Percentiles rank a stretch among this genome's conserved stretches.
Conservation (phyloP, 2,797 vertebrate species). For the Danio jaintianensis region DNA sequence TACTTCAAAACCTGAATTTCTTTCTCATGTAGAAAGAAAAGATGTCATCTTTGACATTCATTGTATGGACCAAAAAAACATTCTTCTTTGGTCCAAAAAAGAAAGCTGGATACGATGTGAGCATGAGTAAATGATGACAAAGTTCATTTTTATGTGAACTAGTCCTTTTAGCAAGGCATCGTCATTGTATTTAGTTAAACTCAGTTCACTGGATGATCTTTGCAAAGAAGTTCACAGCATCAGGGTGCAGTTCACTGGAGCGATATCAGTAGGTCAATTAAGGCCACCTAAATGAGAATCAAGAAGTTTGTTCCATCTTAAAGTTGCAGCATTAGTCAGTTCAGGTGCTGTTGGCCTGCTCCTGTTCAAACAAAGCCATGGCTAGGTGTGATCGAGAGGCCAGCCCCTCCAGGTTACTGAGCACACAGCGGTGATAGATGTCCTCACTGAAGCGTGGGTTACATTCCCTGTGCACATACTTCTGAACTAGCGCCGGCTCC, state of each 20-base stretch:
- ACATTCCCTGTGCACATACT: slow-evolving; percentile 86
- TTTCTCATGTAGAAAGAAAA: not conserved
- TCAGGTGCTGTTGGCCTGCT: slow-evolving; percentile 95
- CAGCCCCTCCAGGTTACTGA: slow-evolving; percentile 93
- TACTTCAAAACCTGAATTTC: not conserved
- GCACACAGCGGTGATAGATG: slow-evolving; percentile 93
- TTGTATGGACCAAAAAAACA: not conserved
- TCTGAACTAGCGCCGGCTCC: slow-evolving; percentile 94
- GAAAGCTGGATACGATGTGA: not conserved
- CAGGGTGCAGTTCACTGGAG: slow-evolving; percentile 4
- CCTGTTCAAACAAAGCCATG: slow-evolving; percentile 93
- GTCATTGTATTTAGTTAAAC: not conserved
- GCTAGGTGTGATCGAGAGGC: slow-evolving; percentile 92
- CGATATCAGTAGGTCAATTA: slow-evolving; percentile 36
- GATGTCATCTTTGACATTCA: not conserved
- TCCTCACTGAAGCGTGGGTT: slow-evolving; percentile 94
- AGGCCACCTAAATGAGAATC: slow-evolving; percentile 43
- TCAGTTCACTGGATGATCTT: slow-evolving; percentile 2
- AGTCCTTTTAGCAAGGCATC: not conserved
- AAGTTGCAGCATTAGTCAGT: slow-evolving; percentile 6
- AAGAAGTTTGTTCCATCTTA: slow-evolving; percentile 8
- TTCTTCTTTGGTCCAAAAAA: not conserved
- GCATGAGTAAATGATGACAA: not conserved
- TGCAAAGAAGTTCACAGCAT: not conserved
- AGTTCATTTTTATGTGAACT: not conserved